Percentiles rank a stretch among this genome's conserved stretches.
These are phyloP conservation scores for Thamnophis elegans DNA, from an alignment of 2,797 vertebrate species.

Conservation along the genomic window DNA sequence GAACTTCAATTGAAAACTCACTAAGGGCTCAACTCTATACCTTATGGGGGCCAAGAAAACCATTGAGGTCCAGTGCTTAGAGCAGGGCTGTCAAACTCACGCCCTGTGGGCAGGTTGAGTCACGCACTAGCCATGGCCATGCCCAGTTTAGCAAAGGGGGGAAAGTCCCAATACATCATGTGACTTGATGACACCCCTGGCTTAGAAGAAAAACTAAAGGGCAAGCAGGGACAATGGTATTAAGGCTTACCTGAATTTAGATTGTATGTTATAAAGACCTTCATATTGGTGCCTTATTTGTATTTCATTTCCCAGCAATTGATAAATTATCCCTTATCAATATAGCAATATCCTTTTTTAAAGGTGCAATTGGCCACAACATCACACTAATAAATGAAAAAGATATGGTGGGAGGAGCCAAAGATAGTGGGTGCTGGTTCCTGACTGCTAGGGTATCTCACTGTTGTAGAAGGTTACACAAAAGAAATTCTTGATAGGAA, in stretches of 20 bases:
- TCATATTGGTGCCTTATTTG: neutral
- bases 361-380: neutral
- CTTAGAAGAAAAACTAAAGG: neutral
- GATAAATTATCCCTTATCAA: neutral
- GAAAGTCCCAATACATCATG: too few species aligned
- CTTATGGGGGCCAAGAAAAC: neutral
- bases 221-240: neutral
- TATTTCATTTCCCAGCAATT: neutral
- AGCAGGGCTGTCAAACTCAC: neutral
- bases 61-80: neutral
- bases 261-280: neutral
- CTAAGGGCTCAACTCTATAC: neutral
- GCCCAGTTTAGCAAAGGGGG: too few species aligned
- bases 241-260: neutral
- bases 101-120: too few species aligned
- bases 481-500: neutral
- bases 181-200: too few species aligned
- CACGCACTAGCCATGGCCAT: too few species aligned
- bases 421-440: neutral
- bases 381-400: neutral
- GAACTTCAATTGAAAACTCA: neutral
- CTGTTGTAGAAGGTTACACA: neutral
- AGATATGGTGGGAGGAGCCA: neutral
- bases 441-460: neutral
- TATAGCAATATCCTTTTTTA: neutral